Evolutionary conservation across 2,797 vertebrate genomes (phyloP).

Genomic region (Parauchenoglanis punctatus): DNA sequence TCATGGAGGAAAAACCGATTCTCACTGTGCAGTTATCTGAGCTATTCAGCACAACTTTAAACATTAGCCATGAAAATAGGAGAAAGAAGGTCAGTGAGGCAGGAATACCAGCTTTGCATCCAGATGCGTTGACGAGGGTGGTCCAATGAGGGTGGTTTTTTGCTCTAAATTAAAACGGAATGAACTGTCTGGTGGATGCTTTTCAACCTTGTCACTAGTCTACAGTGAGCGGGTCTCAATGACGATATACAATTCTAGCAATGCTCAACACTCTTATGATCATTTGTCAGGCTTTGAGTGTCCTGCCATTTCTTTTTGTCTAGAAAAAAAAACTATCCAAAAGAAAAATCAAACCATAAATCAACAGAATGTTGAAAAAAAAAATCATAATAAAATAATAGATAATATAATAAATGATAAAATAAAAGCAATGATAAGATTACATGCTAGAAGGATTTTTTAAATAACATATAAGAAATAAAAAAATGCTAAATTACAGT

Average conservation of each 20-base stretch:
- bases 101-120: background rate
- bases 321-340: background rate
- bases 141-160: background rate
- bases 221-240: background rate
- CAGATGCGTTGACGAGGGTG: slow-evolving; percentile 8
- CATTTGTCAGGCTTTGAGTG: background rate
- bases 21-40: too few relatives aligned
- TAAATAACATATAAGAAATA: too few relatives aligned
- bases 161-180: background rate
- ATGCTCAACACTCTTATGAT: background rate
- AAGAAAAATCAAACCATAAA: background rate
- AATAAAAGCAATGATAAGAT: background rate
- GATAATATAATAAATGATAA: too few relatives aligned
- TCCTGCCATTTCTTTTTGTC: background rate
- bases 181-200: slow-evolving; percentile 8
- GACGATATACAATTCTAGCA: background rate
- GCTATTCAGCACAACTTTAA: background rate
- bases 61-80: slow-evolving; percentile 9
- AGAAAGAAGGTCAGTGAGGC: background rate
- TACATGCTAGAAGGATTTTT: background rate
- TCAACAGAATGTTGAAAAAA: background rate
- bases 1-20: background rate
- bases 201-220: background rate
- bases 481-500: background rate
- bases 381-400: too few relatives aligned